Conservation (phyloP, 2,797 vertebrate species). For the Anabacerthia variegaticeps region DNA sequence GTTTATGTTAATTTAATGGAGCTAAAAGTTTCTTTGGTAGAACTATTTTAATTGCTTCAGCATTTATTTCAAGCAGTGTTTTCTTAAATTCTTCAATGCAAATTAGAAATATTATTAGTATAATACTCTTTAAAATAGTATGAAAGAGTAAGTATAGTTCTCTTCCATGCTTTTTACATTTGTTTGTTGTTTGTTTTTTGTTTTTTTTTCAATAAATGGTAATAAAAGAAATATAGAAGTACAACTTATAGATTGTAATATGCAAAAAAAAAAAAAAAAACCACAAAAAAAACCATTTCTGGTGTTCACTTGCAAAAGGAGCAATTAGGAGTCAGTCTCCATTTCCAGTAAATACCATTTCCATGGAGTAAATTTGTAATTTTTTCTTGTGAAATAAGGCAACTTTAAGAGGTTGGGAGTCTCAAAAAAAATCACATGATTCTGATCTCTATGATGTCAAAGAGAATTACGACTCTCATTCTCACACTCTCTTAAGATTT, state of each 20-base stretch:
- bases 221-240: slow-evolving; percentile 2
- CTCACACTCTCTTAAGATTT: neutral
- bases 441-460: neutral
- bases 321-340: neutral
- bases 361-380: neutral
- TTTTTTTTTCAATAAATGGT: neutral
- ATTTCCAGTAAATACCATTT: neutral
- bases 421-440: neutral
- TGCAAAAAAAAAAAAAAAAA: neutral
- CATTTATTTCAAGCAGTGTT: slow-evolving; percentile 18
- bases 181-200: too few species aligned
- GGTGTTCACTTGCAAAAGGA: neutral
- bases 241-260: neutral
- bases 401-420: neutral
- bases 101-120: slow-evolving; percentile 35
- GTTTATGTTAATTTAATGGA: neutral
- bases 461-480: neutral
- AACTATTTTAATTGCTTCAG: neutral
- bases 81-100: neutral
- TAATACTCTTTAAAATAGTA: slow-evolving; percentile 10
- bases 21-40: neutral
- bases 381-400: neutral
- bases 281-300: neutral
- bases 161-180: neutral
- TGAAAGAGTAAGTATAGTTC: neutral